Conservation (phyloP, 2,888 invertebrate genomes). For the Anticlea derivata region DNA sequence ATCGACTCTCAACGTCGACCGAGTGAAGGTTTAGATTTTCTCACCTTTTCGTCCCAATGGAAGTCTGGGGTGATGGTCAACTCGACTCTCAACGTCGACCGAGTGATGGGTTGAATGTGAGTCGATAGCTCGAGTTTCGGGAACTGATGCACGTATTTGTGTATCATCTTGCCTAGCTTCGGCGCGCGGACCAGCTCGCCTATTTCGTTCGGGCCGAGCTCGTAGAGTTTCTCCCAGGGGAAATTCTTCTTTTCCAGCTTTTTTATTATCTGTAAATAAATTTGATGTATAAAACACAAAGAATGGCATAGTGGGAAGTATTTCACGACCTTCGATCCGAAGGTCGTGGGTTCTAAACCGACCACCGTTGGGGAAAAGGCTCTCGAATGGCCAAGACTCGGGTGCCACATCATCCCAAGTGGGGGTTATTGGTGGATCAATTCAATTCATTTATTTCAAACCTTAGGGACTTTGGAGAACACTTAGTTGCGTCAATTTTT, state of each 20-base stretch:
- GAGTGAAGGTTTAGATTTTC: slow-evolving; percentile 42
- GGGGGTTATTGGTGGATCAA: too few species aligned
- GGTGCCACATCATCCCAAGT: too few species aligned
- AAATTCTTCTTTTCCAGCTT: slow-evolving; percentile 99
- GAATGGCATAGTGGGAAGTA: too few species aligned
- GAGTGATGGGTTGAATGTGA: slow-evolving; percentile 98
- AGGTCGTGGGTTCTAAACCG: too few species aligned
- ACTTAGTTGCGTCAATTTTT: too few species aligned
- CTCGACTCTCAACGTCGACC: slow-evolving; percentile 96
- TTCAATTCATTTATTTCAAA: too few species aligned
- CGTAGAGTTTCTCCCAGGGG: slow-evolving; percentile 97
- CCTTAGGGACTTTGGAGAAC: too few species aligned
- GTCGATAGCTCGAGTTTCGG: slow-evolving; percentile 98
- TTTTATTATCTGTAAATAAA: slow-evolving; percentile 85
- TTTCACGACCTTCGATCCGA: too few species aligned
- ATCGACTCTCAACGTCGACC: too few species aligned
- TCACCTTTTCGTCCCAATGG: slow-evolving; percentile 98
- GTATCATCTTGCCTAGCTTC: slow-evolving; percentile 96
- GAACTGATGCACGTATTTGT: slow-evolving; percentile 98
- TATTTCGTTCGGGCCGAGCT: slow-evolving; percentile 98
- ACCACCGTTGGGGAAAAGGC: too few species aligned
- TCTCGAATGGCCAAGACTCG: too few species aligned
- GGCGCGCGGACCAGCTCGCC: slow-evolving; percentile 95
- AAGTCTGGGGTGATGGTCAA: slow-evolving; percentile 99
- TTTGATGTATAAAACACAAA: neutral